Evolutionary conservation across 2,113 vertebrate species (phyloP).

Genomic region (Melanerpes formicivorus): DNA sequence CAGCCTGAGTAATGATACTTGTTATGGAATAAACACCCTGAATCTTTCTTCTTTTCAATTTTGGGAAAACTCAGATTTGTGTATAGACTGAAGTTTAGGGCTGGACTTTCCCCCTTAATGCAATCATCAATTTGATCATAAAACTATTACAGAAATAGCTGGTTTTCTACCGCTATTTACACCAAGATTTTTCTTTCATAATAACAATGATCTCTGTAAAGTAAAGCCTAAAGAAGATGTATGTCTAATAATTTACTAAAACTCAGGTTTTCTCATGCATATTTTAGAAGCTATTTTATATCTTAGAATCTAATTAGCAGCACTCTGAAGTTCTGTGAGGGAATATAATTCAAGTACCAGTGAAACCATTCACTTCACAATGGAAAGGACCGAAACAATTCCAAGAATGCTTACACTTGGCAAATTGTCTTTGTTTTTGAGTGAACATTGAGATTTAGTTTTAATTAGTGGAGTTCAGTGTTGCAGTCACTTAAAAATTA

Average conservation of each 20-base stretch:
- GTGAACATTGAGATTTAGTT: neutral
- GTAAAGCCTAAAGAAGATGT: neutral
- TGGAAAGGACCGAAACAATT: neutral
- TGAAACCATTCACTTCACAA: neutral
- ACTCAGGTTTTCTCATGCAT: neutral
- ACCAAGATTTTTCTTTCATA: neutral
- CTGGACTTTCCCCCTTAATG: neutral
- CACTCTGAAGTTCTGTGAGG: neutral
- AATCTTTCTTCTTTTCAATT: neutral
- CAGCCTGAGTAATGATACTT: neutral
- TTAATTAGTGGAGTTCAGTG: neutral
- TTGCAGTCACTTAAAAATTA: neutral
- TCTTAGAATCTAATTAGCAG: neutral
- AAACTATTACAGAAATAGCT: neutral
- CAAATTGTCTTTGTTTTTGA: neutral
- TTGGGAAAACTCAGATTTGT: neutral
- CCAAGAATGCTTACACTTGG: neutral
- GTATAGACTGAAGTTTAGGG: neutral
- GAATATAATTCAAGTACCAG: neutral
- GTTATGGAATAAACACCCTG: neutral
- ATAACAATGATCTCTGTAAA: neutral
- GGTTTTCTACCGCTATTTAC: neutral
- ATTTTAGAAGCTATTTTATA: neutral
- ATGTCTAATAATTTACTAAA: neutral
- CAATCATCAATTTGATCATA: neutral